These are phyloP conservation scores for Pogonognathellus flavescens DNA, from an alignment of 1,140 invertebrate genomes.

Conservation along the genomic window DNA sequence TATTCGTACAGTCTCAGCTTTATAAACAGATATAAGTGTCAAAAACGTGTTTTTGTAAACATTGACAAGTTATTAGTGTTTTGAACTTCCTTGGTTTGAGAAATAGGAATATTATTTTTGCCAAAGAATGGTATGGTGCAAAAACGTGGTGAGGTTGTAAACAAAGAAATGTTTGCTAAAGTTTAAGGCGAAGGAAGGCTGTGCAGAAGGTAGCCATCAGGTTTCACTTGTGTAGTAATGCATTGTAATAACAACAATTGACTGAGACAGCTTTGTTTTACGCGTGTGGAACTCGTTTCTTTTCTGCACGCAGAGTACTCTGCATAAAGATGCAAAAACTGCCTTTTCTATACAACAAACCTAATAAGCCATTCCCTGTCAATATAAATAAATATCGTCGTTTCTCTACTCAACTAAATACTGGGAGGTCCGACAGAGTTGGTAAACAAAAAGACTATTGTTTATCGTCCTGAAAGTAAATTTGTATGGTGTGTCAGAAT, in stretches of 20 bases:
- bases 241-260: constrained; percentile 12
- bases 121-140: no score
- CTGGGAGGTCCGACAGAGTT: constrained; percentile 12
- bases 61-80: no score
- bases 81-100: no score
- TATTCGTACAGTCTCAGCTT: no score
- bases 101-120: no score
- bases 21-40: no score
- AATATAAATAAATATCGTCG: constrained; percentile 25
- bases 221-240: neutral
- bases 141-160: no score
- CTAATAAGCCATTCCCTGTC: constrained; percentile 33
- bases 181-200: no score
- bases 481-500: neutral
- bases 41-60: no score
- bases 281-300: constrained; percentile 35
- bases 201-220: neutral
- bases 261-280: constrained; percentile 34
- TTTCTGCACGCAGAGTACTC: no score
- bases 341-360: constrained; percentile 9
- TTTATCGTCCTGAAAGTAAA: neutral
- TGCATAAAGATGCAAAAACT: constrained; percentile 21
- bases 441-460: constrained; percentile 3
- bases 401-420: neutral
- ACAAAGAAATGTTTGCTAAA: no score